Percentiles rank a stretch among this genome's conserved stretches.
Evolutionary conservation across 2,113 vertebrate genomes (phyloP).

Genomic region (Elachura formosa): DNA sequence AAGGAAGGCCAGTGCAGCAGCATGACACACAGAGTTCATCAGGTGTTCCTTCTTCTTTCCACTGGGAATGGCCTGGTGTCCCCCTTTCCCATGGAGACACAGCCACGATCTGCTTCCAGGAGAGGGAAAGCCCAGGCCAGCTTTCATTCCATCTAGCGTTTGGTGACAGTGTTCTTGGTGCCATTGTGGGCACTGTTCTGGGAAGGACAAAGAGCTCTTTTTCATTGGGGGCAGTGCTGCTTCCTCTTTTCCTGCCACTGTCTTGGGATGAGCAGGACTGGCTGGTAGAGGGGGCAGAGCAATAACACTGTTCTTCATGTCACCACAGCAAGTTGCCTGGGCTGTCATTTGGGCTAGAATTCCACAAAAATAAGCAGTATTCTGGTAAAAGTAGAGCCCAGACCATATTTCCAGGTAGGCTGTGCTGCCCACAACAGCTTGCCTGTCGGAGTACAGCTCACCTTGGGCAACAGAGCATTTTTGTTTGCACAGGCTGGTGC

Average conservation of each 20-base stretch:
- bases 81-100: background rate
- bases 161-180: background rate
- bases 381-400: background rate
- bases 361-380: background rate
- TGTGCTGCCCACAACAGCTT: background rate
- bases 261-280: background rate
- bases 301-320: background rate
- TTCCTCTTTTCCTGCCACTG: background rate
- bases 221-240: fast-evolving
- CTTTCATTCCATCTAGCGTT: background rate
- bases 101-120: background rate
- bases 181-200: background rate
- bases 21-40: background rate
- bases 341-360: background rate
- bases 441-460: background rate
- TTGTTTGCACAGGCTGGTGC: background rate
- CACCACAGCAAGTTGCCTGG: background rate
- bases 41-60: background rate
- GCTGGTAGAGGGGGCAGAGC: background rate
- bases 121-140: background rate
- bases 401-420: background rate
- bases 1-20: fast-evolving
- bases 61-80: background rate
- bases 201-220: background rate
- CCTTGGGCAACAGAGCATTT: background rate